Base-by-base conservation (phyloP, 2,797 vertebrate genomes). In the Picus viridis region DNA sequence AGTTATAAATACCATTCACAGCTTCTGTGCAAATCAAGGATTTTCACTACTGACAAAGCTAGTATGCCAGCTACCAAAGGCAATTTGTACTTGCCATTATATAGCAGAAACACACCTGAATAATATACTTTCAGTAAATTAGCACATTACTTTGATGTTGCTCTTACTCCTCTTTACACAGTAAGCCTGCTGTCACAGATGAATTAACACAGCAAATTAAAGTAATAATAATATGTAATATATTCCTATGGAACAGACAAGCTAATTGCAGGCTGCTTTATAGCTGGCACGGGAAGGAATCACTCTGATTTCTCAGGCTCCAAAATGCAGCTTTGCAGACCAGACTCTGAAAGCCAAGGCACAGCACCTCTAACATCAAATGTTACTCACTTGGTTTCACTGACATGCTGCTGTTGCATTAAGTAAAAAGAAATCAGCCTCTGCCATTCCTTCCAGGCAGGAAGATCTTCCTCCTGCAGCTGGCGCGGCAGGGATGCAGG, bases 171-270 rank as follows among this genome's bases (percentile, higher is more conserved):
- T 53, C 88, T 90, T 91, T 86, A 84, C 47, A 32, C 16, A 8
- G 11, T 24, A 88, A 86, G 53, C 39, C 56, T 89, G 47, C 36
- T 70, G 41, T 59, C 78, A 70, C 36, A 36, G 26, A 68, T 70
- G 68, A 94, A 69, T 89, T 90, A 86, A 32, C 29, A 1, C 12
- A 26, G 53, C 59, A 92, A 90, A 90, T 77, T 77, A 83, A 64
- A 78, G 43, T 53, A 81, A 41, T 62, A 78, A 65, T 79, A 91
- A 68, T 32, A 86, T 20, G 17, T 6, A 70, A 85, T 51, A 17
- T 58, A 92, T 74, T 87, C 75, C 68, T 13, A 68, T 2, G 32
- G 32, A 92, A 87, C 8, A 83, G 65, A 64, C 22, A 80, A 83
- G 39, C 73, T 89, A 91, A 94, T 76, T 75, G 74, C 63, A 62